Evolutionary conservation across 2,888 invertebrate species (phyloP).

Genomic region (Philhelius pedissequus): DNA sequence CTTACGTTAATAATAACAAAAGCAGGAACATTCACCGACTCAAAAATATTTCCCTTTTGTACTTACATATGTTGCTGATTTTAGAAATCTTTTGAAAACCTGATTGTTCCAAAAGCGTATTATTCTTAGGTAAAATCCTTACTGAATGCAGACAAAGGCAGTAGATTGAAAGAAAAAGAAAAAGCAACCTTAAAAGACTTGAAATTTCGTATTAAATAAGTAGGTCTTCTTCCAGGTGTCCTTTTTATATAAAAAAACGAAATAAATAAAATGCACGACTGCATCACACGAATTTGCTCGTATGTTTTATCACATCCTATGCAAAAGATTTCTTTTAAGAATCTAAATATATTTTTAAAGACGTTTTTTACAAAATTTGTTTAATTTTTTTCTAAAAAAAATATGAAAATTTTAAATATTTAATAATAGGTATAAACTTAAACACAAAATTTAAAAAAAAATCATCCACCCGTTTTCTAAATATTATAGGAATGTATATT

Average conservation of each 20-base stretch:
- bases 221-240: conserved; percentile 18
- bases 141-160: conserved; percentile 8
- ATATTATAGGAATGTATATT: too few species aligned
- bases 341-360: too few species aligned
- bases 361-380: too few species aligned
- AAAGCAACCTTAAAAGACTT: not conserved
- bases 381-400: too few species aligned
- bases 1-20: not conserved
- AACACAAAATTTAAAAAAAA: too few species aligned
- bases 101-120: conserved; percentile 17
- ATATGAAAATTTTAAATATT: too few species aligned
- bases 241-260: not conserved
- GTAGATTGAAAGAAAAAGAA: not conserved
- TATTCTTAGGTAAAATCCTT: not conserved
- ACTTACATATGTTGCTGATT: not conserved
- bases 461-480: too few species aligned
- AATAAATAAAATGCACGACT: not conserved
- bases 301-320: too few species aligned
- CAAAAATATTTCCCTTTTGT: not conserved
- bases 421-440: too few species aligned
- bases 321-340: too few species aligned
- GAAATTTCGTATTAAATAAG: not conserved
- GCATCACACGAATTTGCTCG: too few species aligned
- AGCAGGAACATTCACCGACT: not conserved
- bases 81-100: conserved; percentile 4